A percentile compares a stretch with the other conserved stretches of the same genome.
phyloP scores from a whole-genome alignment of 2,888 invertebrate species.

The Exocentrus adspersus region DNA sequence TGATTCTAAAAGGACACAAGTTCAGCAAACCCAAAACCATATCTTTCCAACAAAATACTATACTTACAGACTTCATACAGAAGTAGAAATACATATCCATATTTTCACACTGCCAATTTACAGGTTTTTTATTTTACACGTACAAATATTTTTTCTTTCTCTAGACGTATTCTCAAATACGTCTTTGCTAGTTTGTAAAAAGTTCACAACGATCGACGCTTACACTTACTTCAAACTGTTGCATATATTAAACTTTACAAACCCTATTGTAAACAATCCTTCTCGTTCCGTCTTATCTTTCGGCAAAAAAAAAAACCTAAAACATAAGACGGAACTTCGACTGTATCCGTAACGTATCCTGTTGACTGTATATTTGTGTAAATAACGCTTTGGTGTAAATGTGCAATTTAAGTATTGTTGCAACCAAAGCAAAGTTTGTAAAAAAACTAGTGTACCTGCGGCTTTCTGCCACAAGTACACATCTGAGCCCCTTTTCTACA shows the following conservation, averaged over 20 bases:
- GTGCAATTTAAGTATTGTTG: constrained; percentile 30
- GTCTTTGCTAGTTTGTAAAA: too few species aligned
- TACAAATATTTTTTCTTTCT: too few species aligned
- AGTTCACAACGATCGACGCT: constrained; percentile 12
- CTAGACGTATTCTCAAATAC: too few species aligned
- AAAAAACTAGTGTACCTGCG: constrained; percentile 42
- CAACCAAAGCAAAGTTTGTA: constrained; percentile 41
- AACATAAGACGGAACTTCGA: constrained; percentile 9
- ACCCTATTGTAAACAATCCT: not conserved
- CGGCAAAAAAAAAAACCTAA: constrained; percentile 17
- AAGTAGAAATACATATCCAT: too few species aligned
- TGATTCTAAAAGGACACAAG: too few species aligned
- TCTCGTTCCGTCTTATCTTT: constrained; percentile 2
- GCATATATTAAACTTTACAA: not conserved
- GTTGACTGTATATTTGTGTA: constrained; percentile 29
- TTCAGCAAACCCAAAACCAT: too few species aligned
- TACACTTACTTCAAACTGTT: too few species aligned
- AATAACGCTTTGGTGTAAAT: constrained; percentile 26
- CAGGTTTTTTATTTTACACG: not conserved
- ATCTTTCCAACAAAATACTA: too few species aligned
- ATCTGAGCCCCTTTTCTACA: constrained; percentile 51
- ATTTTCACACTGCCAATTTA: not conserved
- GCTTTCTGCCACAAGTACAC: constrained; percentile 40
- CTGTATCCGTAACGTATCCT: constrained; percentile 1
- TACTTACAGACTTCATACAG: too few species aligned